Percentiles rank a stretch among this genome's conserved stretches.
Evolutionary conservation across 2,113 vertebrate species (phyloP).

Genomic region (Mugil cephalus): DNA sequence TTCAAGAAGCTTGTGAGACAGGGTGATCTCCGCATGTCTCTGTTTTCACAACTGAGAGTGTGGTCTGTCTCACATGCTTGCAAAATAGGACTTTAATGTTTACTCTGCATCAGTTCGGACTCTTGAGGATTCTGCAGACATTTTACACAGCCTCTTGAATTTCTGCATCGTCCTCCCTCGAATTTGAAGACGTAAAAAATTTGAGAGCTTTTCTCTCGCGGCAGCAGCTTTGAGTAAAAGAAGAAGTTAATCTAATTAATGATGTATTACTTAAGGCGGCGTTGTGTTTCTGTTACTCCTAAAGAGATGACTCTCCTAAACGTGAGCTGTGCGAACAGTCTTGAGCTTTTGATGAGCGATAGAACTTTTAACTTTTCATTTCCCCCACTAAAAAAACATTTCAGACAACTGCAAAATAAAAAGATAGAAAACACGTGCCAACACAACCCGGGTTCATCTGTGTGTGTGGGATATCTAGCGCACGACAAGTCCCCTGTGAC

Average conservation of each 20-base stretch:
- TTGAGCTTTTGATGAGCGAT: neutral
- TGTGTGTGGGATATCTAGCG: slow-evolving; percentile 30
- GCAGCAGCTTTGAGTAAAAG: neutral
- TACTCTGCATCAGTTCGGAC: slow-evolving; percentile 61
- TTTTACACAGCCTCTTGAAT: slow-evolving; percentile 16
- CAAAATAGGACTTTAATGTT: slow-evolving; percentile 65
- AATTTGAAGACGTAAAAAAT: neutral
- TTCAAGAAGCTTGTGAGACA: slow-evolving; percentile 62
- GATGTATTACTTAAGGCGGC: slow-evolving; percentile 39
- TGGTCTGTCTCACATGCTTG: slow-evolving; percentile 52
- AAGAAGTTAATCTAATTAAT: slow-evolving; percentile 37
- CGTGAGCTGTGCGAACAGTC: slow-evolving; percentile 11
- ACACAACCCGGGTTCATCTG: slow-evolving; percentile 17
- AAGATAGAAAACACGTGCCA: slow-evolving; percentile 15
- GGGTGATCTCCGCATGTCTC: slow-evolving; percentile 55
- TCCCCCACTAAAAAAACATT: slow-evolving; percentile 1
- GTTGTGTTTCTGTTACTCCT: slow-evolving; percentile 17
- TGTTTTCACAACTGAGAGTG: slow-evolving; percentile 58
- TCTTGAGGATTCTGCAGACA: slow-evolving; percentile 19
- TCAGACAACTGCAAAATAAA: neutral
- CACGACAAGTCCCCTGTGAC: slow-evolving; percentile 30
- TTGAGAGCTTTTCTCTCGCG: slow-evolving; percentile 2
- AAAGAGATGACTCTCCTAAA: slow-evolving; percentile 1
- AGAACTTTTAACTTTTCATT: neutral
- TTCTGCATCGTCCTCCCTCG: neutral